These are phyloP conservation scores for Dynastes maya DNA, from an alignment of 2,888 invertebrate species.

Conservation along the genomic window DNA sequence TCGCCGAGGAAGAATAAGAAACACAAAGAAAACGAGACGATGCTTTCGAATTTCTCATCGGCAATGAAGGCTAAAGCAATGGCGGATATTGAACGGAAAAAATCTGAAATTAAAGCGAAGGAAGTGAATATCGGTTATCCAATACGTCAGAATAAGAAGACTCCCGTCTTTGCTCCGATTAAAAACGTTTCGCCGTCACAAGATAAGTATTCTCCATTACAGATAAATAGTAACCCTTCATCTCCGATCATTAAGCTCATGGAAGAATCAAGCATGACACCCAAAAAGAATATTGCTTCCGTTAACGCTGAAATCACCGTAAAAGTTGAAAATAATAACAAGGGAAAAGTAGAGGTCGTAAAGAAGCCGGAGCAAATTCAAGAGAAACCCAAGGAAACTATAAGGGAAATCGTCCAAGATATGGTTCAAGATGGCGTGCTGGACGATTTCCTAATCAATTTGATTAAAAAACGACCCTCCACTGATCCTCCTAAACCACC, in stretches of 20 bases:
- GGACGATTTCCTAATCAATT: no score
- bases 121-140: slow-evolving; percentile 18
- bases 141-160: slow-evolving; percentile 42
- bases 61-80: slow-evolving; percentile 20
- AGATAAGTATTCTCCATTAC: neutral
- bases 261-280: neutral
- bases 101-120: slow-evolving; percentile 10
- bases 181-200: neutral
- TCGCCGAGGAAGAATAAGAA: slow-evolving; percentile 13
- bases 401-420: neutral
- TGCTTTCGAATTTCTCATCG: slow-evolving; percentile 1
- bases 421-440: no score
- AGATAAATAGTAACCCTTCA: neutral
- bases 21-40: neutral
- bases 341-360: neutral
- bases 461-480: neutral
- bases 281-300: neutral
- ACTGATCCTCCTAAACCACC: neutral
- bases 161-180: slow-evolving; percentile 35
- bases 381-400: neutral
- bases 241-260: neutral
- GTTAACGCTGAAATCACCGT: neutral
- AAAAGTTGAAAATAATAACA: neutral
- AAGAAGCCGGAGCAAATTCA: neutral
- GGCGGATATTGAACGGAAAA: slow-evolving; percentile 28